Conservation (phyloP, 2,797 vertebrate species). For the Nasua narica region DNA sequence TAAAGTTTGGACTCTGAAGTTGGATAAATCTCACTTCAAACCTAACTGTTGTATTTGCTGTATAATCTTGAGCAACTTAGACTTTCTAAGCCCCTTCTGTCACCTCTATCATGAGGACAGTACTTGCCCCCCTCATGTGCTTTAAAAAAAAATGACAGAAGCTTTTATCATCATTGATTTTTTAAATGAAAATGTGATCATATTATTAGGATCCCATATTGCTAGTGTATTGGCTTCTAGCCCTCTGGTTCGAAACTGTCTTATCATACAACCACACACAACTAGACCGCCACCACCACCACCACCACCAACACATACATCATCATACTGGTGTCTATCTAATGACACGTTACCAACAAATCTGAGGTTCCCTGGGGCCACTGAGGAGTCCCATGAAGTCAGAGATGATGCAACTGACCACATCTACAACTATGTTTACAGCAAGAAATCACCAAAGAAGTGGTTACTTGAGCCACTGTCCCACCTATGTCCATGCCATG, state of each 20-base stretch:
- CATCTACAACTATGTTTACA: not conserved
- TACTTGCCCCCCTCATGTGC: not conserved
- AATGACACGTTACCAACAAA: not conserved
- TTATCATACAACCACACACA: not conserved
- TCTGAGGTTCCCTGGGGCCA: not conserved
- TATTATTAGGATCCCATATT: not conserved
- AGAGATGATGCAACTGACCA: not conserved
- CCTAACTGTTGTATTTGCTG: not conserved
- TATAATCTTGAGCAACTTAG: not conserved
- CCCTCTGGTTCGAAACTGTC: not conserved
- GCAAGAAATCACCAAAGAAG: not conserved
- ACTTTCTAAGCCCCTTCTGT: not conserved
- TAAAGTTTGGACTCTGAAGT: not conserved
- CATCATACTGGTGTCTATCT: not conserved
- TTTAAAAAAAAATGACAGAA: not conserved
- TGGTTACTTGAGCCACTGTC: not conserved
- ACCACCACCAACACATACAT: not conserved
- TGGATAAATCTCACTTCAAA: not conserved
- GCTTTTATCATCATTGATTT: not conserved
- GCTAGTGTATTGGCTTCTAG: not conserved
- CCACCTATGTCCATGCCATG: too few relatives aligned
- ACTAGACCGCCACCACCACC: not conserved
- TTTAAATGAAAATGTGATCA: slow-evolving; percentile 1
- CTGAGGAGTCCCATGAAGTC: not conserved
- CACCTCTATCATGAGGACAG: not conserved